Evolutionary conservation across 2,113 vertebrate species (phyloP).

Genomic region (Microcebus griseorufus): DNA sequence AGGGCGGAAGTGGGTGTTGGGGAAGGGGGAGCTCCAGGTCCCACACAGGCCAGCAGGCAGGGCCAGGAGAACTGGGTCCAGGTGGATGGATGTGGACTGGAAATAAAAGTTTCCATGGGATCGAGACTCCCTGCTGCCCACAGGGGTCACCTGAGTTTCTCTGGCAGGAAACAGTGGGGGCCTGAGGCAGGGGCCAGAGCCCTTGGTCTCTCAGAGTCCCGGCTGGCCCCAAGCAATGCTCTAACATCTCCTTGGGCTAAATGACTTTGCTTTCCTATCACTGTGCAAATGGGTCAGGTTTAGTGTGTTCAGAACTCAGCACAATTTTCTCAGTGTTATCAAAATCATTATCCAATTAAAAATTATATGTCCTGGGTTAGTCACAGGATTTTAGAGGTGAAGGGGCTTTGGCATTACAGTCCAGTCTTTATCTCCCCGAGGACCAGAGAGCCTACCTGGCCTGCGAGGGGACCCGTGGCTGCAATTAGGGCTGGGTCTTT

Average conservation of each 20-base stretch:
- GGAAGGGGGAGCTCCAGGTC: constrained; percentile 21
- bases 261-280: not conserved
- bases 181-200: not conserved
- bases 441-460: not conserved
- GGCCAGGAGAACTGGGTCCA: constrained; percentile 64
- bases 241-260: not conserved
- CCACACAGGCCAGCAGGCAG: constrained; percentile 67
- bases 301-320: not conserved
- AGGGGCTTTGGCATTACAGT: not conserved
- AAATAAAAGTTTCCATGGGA: constrained; percentile 67
- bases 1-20: constrained; percentile 49
- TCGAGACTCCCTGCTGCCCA: constrained; percentile 63
- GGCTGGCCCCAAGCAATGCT: constrained; percentile 15
- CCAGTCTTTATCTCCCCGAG: not conserved
- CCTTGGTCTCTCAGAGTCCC: not conserved
- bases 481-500: not conserved
- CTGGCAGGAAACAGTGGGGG: constrained; percentile 33
- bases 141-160: constrained; percentile 40
- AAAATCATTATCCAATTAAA: not conserved
- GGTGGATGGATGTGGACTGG: constrained; percentile 51
- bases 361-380: not conserved
- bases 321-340: not conserved
- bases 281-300: not conserved
- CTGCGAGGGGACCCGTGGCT: not conserved
- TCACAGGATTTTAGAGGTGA: not conserved